These are phyloP conservation scores for Himalopsyche anomala DNA, from an alignment of 2,888 invertebrate genomes.

Conservation along the genomic window DNA sequence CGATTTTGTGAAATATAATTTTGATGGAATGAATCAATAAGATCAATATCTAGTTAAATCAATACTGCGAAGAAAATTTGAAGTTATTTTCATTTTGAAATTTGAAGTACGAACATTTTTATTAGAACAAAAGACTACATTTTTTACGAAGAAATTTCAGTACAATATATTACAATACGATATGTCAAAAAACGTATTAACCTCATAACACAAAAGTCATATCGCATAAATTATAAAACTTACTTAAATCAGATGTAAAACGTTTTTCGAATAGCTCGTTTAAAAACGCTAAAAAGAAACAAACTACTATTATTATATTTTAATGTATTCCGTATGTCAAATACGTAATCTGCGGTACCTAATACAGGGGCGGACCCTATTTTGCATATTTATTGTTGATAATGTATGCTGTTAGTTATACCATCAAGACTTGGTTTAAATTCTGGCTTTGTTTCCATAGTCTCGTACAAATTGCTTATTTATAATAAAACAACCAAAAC, in stretches of 20 bases:
- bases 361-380: conserved; percentile 37
- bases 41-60: too few species aligned
- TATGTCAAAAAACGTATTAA: not conserved
- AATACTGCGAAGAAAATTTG: too few species aligned
- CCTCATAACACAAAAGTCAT: conserved; percentile 23
- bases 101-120: too few species aligned
- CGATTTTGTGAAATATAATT: too few species aligned
- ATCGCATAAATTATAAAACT: conserved; percentile 13
- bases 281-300: conserved; percentile 17
- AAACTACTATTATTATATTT: conserved; percentile 6
- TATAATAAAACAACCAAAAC: conserved; percentile 19
- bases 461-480: conserved; percentile 53
- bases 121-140: too few species aligned
- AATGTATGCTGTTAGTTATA: conserved; percentile 49
- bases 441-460: conserved; percentile 45
- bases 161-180: not conserved
- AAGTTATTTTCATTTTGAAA: too few species aligned
- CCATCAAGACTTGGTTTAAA: conserved; percentile 49
- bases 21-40: too few species aligned
- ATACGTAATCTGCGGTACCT: not conserved
- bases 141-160: too few species aligned
- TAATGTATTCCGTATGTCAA: conserved; percentile 35
- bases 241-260: not conserved
- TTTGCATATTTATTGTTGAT: conserved; percentile 58
- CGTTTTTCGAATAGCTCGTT: not conserved